Conservation (phyloP, 2,113 vertebrate species). For the rabbit (Oryctolagus cuniculus) region mOryCun1.1 NC_091447.1:36530001-36530500, state of each 20-base stretch:
- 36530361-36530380: background rate
- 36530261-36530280: background rate
- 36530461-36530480: background rate
- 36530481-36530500: too few relatives aligned
- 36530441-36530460: background rate
- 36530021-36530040: conserved; percentile 31
- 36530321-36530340: background rate
- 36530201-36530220: background rate
- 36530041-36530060: conserved; percentile 61
- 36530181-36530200: background rate
- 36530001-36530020: conserved; percentile 12
- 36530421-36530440: background rate
- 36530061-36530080: background rate
- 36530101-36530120: conserved; percentile 57
- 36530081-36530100: conserved; percentile 38
- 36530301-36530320: background rate
- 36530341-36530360: background rate
- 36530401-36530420: background rate
- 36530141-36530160: background rate
- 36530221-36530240: background rate
- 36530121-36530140: background rate
- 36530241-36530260: background rate
- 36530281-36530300: background rate
- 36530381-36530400: background rate
- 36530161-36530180: background rate